Conservation (phyloP, 2,797 vertebrate species). For the Scomberomorus guttatus region DNA sequence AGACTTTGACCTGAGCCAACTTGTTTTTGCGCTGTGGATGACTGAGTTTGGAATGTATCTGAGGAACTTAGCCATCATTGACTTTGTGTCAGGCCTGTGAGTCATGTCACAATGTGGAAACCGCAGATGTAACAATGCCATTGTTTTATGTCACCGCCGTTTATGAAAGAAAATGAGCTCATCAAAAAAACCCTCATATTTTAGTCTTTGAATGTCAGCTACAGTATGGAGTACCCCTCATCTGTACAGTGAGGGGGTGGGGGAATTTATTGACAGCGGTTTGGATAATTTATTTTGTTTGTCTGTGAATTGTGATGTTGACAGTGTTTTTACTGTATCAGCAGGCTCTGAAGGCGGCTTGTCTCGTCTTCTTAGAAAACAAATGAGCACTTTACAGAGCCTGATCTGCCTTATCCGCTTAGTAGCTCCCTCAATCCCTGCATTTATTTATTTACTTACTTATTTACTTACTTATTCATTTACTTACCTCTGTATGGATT, state of each 20-base stretch:
- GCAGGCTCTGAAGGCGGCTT: constrained; percentile 78
- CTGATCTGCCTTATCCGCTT: constrained; percentile 85
- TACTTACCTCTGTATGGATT: constrained; percentile 81
- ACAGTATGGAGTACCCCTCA: constrained; percentile 33
- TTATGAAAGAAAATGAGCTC: constrained; percentile 32
- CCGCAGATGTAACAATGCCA: constrained; percentile 20
- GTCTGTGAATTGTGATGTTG: constrained; percentile 75
- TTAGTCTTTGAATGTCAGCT: constrained; percentile 39
- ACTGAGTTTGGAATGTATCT: constrained; percentile 33
- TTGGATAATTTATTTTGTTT: constrained; percentile 79
- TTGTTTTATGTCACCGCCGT: constrained; percentile 29
- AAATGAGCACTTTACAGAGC: constrained; percentile 86
- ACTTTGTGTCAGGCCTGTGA: constrained; percentile 1
- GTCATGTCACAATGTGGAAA: constrained; percentile 16
- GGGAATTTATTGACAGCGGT: constrained; percentile 74
- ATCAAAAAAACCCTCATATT: background rate
- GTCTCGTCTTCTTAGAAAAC: constrained; percentile 84
- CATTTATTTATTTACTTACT: constrained; percentile 80
- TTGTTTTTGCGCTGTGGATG: constrained; percentile 29
- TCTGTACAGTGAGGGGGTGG: constrained; percentile 34
- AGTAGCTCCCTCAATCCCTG: constrained; percentile 79
- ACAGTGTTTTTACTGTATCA: constrained; percentile 76
- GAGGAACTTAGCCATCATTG: constrained; percentile 26
- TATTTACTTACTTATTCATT: constrained; percentile 82
- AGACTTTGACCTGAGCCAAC: constrained; percentile 35